Conservation (phyloP, 2,888 invertebrate species). For the Mesorhabditis belari region DNA sequence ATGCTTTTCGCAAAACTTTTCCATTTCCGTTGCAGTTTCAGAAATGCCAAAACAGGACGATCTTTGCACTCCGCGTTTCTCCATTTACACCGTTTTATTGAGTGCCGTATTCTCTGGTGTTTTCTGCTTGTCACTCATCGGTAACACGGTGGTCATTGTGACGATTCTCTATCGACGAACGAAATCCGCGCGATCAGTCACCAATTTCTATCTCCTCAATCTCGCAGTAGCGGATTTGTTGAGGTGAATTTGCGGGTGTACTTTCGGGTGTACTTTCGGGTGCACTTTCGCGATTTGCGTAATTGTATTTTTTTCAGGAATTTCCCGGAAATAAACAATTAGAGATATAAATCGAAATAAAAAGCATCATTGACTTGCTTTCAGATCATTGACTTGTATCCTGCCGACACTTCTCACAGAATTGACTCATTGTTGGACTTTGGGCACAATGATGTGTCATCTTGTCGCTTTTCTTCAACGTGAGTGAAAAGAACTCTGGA, state of each 20-base stretch:
- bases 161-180: conserved; percentile 55
- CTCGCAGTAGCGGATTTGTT: conserved; percentile 64
- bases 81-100: conserved; percentile 12
- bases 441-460: conserved; percentile 69
- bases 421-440: conserved; percentile 55
- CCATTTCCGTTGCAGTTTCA: no score
- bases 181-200: conserved; percentile 57
- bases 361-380: conserved; percentile 22
- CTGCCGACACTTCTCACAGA: conserved; percentile 63
- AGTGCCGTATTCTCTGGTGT: conserved; percentile 9
- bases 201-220: conserved; percentile 60
- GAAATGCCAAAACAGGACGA: no score
- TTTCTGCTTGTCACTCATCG: conserved; percentile 14
- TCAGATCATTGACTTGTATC: conserved; percentile 72
- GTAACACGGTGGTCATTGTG: conserved; percentile 48
- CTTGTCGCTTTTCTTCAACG: conserved; percentile 70
- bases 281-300: no score
- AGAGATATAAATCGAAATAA: no score
- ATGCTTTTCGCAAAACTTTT: neutral
- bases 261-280: neutral
- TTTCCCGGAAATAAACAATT: no score
- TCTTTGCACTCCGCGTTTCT: neutral
- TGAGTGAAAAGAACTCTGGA: no score
- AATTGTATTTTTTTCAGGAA: no score
- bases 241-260: conserved; percentile 5